phyloP scores from a whole-genome alignment of 2,797 vertebrate species.

The Philypnodon macrostomus region DNA sequence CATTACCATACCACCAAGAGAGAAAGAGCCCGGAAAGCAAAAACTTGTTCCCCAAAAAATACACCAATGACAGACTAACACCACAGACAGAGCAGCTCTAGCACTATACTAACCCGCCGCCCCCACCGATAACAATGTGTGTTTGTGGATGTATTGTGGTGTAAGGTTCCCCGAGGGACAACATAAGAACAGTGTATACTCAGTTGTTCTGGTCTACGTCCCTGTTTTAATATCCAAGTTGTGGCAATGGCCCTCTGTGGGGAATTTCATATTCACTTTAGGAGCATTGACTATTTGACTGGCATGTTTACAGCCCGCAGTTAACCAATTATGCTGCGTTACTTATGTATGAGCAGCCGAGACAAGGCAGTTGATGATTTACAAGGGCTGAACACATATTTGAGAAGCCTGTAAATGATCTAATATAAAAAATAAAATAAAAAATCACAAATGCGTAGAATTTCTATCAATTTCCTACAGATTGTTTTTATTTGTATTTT shows the following conservation, averaged over 20 bases:
- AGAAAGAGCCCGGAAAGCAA: conserved; percentile 12
- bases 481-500: too few species aligned
- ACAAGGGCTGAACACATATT: neutral
- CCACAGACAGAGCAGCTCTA: conserved; percentile 62
- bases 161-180: conserved; percentile 32
- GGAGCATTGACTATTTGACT: conserved; percentile 32
- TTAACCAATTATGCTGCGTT: conserved; percentile 26
- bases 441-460: too few species aligned
- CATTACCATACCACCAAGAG: conserved; percentile 20
- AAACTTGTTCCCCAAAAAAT: conserved; percentile 18
- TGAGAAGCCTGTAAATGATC: neutral
- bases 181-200: conserved; percentile 31
- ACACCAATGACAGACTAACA: neutral
- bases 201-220: conserved; percentile 39
- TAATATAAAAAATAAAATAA: too few species aligned
- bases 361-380: conserved; percentile 24
- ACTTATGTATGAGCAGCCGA: conserved; percentile 22
- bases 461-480: too few species aligned
- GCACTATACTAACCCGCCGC: conserved; percentile 42
- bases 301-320: conserved; percentile 22
- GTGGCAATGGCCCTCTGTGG: conserved; percentile 27
- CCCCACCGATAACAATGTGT: conserved; percentile 26
- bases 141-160: conserved; percentile 18
- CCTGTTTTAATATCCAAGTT: conserved; percentile 34
- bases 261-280: conserved; percentile 26